These are phyloP conservation scores for Nothobranchius kuhntae DNA, from an alignment of 2,113 vertebrate species.

Conservation along the genomic window DNA sequence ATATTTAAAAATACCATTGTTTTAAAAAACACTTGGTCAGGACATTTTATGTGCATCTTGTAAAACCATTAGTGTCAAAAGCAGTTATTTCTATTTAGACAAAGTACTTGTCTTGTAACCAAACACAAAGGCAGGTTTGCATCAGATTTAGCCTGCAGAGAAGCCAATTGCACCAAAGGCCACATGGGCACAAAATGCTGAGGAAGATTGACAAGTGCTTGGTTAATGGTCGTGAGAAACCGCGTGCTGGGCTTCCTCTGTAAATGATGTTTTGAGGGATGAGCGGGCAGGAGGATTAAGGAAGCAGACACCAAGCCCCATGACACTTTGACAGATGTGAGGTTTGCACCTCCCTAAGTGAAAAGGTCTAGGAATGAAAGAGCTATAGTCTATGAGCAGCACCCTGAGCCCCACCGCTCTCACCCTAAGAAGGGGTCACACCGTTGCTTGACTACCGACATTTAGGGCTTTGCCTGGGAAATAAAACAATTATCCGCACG, in stretches of 20 bases:
- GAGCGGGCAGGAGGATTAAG: constrained; percentile 31
- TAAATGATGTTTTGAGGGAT: constrained; percentile 42
- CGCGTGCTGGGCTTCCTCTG: constrained; percentile 32
- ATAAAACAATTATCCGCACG: constrained; percentile 60
- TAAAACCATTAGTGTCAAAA: too few species aligned
- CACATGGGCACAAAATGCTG: constrained; percentile 27
- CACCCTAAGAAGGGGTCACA: constrained; percentile 61
- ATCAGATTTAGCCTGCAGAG: constrained; percentile 17
- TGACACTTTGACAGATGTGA: constrained; percentile 77
- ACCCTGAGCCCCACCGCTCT: constrained; percentile 51
- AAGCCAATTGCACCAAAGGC: constrained; percentile 19
- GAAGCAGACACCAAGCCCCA: constrained; percentile 40
- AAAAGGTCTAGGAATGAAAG: constrained; percentile 59
- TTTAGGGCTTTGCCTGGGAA: constrained; percentile 53
- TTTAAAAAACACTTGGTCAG: too few species aligned
- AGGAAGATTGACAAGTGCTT: constrained; percentile 59
- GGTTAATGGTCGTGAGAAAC: constrained; percentile 73
- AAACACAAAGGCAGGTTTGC: constrained; percentile 4
- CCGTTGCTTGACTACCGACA: constrained; percentile 62
- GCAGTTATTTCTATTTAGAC: too few species aligned
- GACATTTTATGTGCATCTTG: too few species aligned
- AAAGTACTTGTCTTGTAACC: too few species aligned
- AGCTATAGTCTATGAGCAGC: constrained; percentile 55
- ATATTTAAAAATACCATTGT: background rate
- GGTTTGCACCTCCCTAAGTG: constrained; percentile 50